phyloP scores from a whole-genome alignment of 2,113 vertebrate species.

The Paradoxurus hermaphroditus region DNA sequence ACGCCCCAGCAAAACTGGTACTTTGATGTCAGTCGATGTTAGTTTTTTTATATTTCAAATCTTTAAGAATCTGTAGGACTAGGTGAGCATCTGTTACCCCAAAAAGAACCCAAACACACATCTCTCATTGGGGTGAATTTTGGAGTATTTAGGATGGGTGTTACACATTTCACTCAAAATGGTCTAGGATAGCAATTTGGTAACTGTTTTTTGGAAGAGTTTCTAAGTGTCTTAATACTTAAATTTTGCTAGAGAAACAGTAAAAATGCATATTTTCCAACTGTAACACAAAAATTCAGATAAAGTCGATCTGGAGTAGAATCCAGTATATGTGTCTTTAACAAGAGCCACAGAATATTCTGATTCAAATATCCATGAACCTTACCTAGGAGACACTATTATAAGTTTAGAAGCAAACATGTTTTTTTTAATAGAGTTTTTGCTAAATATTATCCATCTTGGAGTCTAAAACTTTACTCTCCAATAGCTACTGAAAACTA shows the following conservation, averaged over 20 bases:
- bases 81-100: not conserved
- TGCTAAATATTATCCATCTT: not conserved
- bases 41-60: not conserved
- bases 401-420: not conserved
- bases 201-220: not conserved
- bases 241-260: not conserved
- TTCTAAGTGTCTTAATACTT: not conserved
- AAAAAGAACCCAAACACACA: not conserved
- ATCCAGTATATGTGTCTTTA: not conserved
- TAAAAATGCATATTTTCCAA: not conserved
- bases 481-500: not conserved
- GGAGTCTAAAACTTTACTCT: not conserved
- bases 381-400: not conserved
- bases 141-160: not conserved
- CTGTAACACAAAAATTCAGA: not conserved
- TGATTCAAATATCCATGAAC: not conserved
- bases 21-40: not conserved
- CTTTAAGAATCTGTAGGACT: not conserved
- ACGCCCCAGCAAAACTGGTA: not conserved
- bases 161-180: not conserved
- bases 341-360: not conserved
- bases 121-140: not conserved
- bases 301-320: not conserved
- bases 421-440: not conserved
- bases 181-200: not conserved